Evolutionary conservation across 2,797 vertebrate species (phyloP).

Genomic region (Sebastes oblongus): DNA sequence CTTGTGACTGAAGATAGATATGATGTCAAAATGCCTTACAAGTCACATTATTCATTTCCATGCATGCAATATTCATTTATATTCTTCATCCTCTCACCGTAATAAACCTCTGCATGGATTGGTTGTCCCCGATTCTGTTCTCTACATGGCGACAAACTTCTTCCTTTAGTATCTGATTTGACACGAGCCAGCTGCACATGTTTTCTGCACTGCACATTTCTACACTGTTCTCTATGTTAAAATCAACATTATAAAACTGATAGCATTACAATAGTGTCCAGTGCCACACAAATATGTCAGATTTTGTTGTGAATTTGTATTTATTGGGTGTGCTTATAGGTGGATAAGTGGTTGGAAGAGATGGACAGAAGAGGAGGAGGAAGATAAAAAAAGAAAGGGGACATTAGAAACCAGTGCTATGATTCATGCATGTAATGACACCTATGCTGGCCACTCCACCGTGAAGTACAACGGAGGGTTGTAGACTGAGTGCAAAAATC

Average conservation of each 20-base stretch:
- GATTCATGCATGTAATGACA: not conserved
- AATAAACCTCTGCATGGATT: not conserved
- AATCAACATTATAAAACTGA: not conserved
- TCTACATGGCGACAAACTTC: not conserved
- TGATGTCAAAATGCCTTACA: not conserved
- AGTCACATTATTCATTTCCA: not conserved
- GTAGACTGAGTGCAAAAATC: not conserved
- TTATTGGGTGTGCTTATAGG: too few species aligned
- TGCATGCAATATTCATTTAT: not conserved
- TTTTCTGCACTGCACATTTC: not conserved
- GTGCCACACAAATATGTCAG: not conserved
- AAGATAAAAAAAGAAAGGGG: not conserved
- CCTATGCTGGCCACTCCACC: not conserved
- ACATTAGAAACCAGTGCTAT: not conserved
- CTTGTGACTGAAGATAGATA: not conserved
- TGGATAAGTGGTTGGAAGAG: not conserved
- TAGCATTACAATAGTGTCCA: not conserved
- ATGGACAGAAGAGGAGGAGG: not conserved
- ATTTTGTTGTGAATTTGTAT: too few species aligned
- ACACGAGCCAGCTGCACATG: not conserved
- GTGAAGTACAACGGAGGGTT: not conserved
- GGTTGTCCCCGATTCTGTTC: not conserved
- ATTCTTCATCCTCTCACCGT: not conserved
- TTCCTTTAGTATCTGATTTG: not conserved
- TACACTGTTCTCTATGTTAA: not conserved